Percentiles rank a stretch among this genome's conserved stretches.
Conservation (phyloP, 1,140 invertebrate genomes). For the Radopholus similis region DNA sequence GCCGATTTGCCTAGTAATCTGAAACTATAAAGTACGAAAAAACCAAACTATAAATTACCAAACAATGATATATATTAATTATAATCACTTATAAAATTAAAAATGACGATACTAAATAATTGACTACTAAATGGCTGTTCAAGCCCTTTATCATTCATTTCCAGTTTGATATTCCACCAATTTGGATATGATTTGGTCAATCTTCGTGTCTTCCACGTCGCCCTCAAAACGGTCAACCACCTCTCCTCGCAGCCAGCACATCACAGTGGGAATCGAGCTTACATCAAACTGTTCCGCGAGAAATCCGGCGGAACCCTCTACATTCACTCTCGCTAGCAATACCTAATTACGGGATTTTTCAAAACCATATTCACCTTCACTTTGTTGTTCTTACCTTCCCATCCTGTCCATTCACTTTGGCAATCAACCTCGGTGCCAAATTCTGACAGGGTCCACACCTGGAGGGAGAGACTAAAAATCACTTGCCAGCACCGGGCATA, state of each 20-base stretch:
- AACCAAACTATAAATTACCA: no score
- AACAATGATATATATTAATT: no score
- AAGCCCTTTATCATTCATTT: not conserved
- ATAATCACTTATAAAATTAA: no score
- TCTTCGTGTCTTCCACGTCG: slow-evolving; percentile 12
- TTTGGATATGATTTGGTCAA: not conserved
- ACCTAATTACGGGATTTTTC: slow-evolving; percentile 27
- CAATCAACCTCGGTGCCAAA: slow-evolving; percentile 26
- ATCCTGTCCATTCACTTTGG: slow-evolving; percentile 17
- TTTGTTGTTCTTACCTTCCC: slow-evolving; percentile 5
- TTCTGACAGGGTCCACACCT: slow-evolving; percentile 37
- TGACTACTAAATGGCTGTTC: no score
- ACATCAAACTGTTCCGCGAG: slow-evolving; percentile 38
- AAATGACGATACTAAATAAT: no score
- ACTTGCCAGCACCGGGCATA: not conserved
- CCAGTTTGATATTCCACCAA: not conserved
- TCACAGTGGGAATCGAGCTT: slow-evolving; percentile 35
- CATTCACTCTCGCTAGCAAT: slow-evolving; percentile 26
- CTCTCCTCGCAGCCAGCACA: slow-evolving; percentile 28
- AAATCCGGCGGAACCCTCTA: not conserved
- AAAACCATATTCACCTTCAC: not conserved
- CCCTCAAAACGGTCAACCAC: slow-evolving; percentile 38
- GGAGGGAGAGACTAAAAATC: not conserved
- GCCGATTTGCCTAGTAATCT: no score
- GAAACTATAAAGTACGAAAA: no score